Base-by-base conservation (phyloP, 2,797 vertebrate genomes). In the Cuniculus paca region DNA sequence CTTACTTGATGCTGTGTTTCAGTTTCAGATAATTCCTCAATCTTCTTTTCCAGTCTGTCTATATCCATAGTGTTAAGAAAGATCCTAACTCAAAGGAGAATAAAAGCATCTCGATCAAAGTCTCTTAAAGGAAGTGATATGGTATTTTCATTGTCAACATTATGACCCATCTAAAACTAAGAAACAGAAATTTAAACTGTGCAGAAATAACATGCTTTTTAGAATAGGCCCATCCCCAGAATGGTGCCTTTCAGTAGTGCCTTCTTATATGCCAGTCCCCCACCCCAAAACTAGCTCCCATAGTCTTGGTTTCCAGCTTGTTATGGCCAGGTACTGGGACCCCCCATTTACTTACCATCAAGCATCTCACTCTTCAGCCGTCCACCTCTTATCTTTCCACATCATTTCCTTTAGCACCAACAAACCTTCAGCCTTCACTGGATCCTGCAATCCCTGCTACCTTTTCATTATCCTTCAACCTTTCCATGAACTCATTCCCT, bases 1-100 rank as follows among this genome's bases (percentile, higher is more conserved):
- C 98, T 98, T 98, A 99, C 99, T 99, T 99, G 99, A 89, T 99
- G 98, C 60, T 99, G 98, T 80, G 98, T 60, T 54, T 98, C 98
- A 2, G 98, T 98, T 97, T 99, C 98, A 96, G 98, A 99, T 77
- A 99, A 97, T 91, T 99, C 98, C 5, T 97, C 97, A 91, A 99
- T 99, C 97, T 98, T 99, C 98, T 98, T 99, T 91, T 99, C 98
- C 97, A 99, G 98, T 60, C 98, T 98, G 0, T 99, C 99, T 0
- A 92, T 98, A 96, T 99, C 99, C 98, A 99, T 88, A 63, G 97
- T 98, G 81, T 98, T 98, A n/a, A n/a, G n/a, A n/a, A 90, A 99
- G 98, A 97, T 99, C 99, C 99, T 99, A 96, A 77, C 95, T 26
- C 94, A 98, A 80, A 95, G 88, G 48, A 93, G 65, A 20, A 91